Evolutionary conservation across 2,888 invertebrate genomes (phyloP), one percentile per base, ranked within the genome.

Genomic region (Caenorhabditis sp.): DNA sequence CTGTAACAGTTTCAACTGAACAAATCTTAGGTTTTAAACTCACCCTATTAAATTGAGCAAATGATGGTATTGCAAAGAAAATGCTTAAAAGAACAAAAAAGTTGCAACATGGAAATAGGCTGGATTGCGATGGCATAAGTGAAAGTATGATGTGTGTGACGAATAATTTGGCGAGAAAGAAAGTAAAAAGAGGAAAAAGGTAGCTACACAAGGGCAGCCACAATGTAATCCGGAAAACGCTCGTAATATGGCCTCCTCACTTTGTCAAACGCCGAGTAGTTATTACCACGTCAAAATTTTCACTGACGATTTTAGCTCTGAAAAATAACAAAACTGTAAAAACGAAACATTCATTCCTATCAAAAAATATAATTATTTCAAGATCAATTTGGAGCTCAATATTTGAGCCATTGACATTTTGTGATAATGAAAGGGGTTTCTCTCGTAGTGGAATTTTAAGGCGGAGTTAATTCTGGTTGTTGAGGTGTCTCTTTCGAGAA

Each of bases 1-100:
- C 90, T 90, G 80, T 47, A 90, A 88, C 9, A 28, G 32, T 20
- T 13, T 51, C 13, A 24, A 71, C n/a, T 28, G 40, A 58, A 50
- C n/a, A 26, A 28, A 53, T 55, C 37, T 6, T 47, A 9, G 2
- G 18, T 53, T 61, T 28, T 18, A 55, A 55, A 15, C 67, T 79
- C 44, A 79, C 79, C 55, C 51, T 58, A 28, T 79, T 79, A 26
- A 18, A 60, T 11, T 65, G 70, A 35, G 70, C 74, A 69, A 44
- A 40, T 64, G 24, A 51, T 22, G 51, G 47, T 26, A 28, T 40
- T 15, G 65, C 44, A 5, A 51, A 18, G 3, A 28, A 32, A 55
- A 35, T 58, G 18, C 20, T 51, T 28, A 50, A 44, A 55, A 40
- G 53, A 72, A 58, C 28, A 24, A 61, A 62, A 32, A 62, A 56